These are phyloP conservation scores for Cyanistes caeruleus DNA, from an alignment of 2,113 vertebrate genomes.

Conservation along the genomic window DNA sequence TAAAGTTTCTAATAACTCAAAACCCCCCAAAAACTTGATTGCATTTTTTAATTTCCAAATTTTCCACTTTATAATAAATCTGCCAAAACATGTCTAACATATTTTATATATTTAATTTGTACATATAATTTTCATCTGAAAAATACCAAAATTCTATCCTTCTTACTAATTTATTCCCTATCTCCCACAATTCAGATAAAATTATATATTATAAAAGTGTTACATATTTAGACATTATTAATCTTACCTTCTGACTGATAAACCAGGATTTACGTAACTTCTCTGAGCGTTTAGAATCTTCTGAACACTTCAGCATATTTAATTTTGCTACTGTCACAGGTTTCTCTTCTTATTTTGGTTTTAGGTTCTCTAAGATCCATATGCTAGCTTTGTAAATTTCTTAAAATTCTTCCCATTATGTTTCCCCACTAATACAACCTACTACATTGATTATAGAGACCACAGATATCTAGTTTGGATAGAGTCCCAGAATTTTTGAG, in stretches of 20 bases:
- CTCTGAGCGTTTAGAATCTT: neutral
- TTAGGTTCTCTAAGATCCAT: neutral
- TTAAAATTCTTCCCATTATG: neutral
- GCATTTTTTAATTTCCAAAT: neutral
- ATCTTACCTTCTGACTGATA: neutral
- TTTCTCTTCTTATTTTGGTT: neutral
- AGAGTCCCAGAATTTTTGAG: neutral
- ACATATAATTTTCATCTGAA: neutral
- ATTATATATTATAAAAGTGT: neutral
- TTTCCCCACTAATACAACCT: neutral
- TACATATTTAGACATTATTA: neutral
- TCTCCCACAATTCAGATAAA: neutral
- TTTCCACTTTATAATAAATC: neutral
- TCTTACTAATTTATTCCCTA: neutral
- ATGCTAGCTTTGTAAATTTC: neutral
- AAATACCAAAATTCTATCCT: neutral
- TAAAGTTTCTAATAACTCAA: neutral
- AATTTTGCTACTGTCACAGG: neutral
- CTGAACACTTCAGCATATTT: neutral
- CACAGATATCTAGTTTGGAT: neutral
- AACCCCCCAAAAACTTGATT: fast-evolving
- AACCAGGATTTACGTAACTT: neutral
- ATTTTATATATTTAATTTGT: neutral
- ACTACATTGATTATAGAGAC: neutral
- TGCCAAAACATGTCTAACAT: neutral